Evolutionary conservation across 2,888 invertebrate genomes (phyloP), one percentile per base, ranked within the genome.

Genomic region (Orthosia gothica): DNA sequence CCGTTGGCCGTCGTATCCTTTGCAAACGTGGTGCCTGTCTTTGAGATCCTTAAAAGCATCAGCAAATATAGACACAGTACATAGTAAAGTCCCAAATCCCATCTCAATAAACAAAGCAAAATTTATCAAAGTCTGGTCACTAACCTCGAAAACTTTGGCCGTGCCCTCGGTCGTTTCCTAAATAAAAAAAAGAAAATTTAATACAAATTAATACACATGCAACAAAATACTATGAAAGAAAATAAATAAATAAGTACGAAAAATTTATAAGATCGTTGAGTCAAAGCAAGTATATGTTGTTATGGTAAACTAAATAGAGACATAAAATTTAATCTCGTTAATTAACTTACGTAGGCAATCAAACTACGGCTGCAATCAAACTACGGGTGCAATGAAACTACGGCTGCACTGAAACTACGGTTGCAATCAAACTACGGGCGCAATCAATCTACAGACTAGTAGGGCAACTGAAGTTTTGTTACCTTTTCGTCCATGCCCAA

Each of bases 401-500:
- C 32, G 32, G 32, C 1, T 32, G 7, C 32, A 0, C 5, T 32
- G 5, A 7, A 54, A 54, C 54, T 54, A 55, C 5, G 23, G 54
- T 0, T 55, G 15, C 15, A 55, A 40, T 40, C 0, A 40, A 55
- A 23, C 23, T 55, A 55, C 54, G 15, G 23, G 2, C 5, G 13
- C 20, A 13, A 54, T 20, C 12, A 54, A 11, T n/a, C 9, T 52
- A 3, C 13, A 3, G 9, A 40, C 2, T 45, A 20, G 3, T 47
- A 0, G 9, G 12, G 18, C 3, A 18, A 47, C 18, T 52, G 9
- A 15, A 64, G 11, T 0, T 18, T 1, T 55, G 79, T 84, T 89
- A 94, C 94, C 67, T 91, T 86, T 0, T 92, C 89, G 32, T 90
- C 85, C 0, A 94, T 20, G 0, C 95, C 95, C 18, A 95, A 72